Base-by-base conservation (phyloP, 2,113 vertebrate species). In the Seriola rivoliana region DNA sequence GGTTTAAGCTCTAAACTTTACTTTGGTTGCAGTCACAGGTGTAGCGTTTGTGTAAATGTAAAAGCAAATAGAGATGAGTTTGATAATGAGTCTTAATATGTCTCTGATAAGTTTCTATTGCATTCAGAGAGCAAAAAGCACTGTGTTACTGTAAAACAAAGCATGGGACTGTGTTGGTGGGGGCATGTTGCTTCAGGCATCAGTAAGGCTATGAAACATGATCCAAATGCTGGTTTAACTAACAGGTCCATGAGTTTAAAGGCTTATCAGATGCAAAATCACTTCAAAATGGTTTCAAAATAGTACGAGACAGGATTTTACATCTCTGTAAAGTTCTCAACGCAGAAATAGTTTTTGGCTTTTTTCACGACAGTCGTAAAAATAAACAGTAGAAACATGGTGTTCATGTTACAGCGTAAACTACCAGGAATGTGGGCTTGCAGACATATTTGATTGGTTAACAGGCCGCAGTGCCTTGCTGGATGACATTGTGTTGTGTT, bases 181-280 rank as follows among this genome's bases (percentile, higher is more conserved):
- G 54, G 66, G 42, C 60, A 4, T 69, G 71, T 70, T 54, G 50
- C 73, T 57, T 80, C 68, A 59, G 68, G 81, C 59, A 44, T 36
- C 13, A 4, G 23, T 54, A 7, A 71, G 59, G 25, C 23, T 23
- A 68, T 79, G 71, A 82, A 73, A 82, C 46, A 36, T 8, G 34
- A 85, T 36, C 72, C 71, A 64, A 55, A 54, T 40, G 74, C 7
- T 1, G 4, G 50, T 65, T 65, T 77, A 8, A 71, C 23, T 6
- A 4, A 52, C 14, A 34, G 23, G 23, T 46, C 19, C 13, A 9
- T 0, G 5, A 14, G 32, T 40, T 11, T 59, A 14, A 46, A 44
- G 14, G 62, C 14, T 62, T 23, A 57, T 23, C 54, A 23, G 21
- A 12, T 57, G 21, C 54, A 40, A n/a, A 11, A 36, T 63, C 21